Evolutionary conservation across 2,113 vertebrate genomes (phyloP).

Genomic region (Aleadryas rufinucha): DNA sequence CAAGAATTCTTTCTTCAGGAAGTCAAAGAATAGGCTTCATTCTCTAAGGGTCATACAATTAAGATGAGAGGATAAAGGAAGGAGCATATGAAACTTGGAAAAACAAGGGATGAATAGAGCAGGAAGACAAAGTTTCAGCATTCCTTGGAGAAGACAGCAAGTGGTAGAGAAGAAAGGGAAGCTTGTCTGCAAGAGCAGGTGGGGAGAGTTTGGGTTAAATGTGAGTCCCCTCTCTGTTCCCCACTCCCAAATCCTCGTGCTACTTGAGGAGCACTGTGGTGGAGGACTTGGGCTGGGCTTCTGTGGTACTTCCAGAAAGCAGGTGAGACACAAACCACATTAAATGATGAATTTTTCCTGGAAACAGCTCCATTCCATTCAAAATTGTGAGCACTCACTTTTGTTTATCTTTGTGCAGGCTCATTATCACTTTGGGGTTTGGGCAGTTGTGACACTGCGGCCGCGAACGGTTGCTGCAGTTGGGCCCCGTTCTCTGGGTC

Average conservation of each 20-base stretch:
- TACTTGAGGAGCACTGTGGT: background rate
- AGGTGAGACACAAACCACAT: background rate
- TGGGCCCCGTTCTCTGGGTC: rapidly evolving
- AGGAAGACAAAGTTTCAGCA: background rate
- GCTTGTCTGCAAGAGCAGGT: background rate
- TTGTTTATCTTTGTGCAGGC: background rate
- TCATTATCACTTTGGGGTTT: rapidly evolving
- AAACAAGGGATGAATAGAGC: background rate
- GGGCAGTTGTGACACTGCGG: rapidly evolving
- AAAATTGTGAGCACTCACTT: rapidly evolving
- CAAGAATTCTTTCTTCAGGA: background rate
- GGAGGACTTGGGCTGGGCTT: background rate
- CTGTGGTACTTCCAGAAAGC: background rate
- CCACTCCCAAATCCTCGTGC: background rate
- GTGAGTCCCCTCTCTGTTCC: background rate
- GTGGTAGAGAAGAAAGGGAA: background rate
- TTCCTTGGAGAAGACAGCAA: background rate
- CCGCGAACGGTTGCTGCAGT: rapidly evolving
- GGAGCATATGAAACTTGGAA: background rate
- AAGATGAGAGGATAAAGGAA: background rate
- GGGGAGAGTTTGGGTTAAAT: background rate
- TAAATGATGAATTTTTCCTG: background rate
- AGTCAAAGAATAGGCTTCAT: background rate
- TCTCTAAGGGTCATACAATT: background rate
- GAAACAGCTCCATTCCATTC: background rate